These are phyloP conservation scores for Erebia aethiops DNA, from an alignment of 2,888 invertebrate genomes.

Conservation along the genomic window DNA sequence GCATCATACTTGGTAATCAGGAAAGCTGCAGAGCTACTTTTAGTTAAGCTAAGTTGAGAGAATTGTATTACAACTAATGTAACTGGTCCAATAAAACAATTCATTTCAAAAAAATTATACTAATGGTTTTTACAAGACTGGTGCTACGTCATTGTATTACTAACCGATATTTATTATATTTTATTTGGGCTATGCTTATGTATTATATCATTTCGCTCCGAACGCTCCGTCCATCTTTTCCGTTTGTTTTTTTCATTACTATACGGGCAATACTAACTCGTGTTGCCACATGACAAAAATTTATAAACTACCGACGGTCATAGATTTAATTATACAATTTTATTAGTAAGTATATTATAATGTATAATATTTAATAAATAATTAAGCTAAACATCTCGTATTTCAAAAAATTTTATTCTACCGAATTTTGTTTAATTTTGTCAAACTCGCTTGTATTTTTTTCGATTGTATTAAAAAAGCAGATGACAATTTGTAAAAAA, in stretches of 20 bases:
- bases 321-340: slow-evolving; percentile 22
- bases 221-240: background rate
- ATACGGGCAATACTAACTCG: slow-evolving; percentile 1
- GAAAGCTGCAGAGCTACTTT: too few relatives aligned
- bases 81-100: too few relatives aligned
- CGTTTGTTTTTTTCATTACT: slow-evolving; percentile 6
- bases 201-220: too few relatives aligned
- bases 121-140: too few relatives aligned
- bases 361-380: slow-evolving; percentile 16
- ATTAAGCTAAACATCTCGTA: slow-evolving; percentile 18
- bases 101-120: too few relatives aligned
- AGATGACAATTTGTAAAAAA: background rate
- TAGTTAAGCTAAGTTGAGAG: too few relatives aligned
- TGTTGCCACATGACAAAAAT: slow-evolving; percentile 25
- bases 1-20: too few relatives aligned
- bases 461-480: background rate
- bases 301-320: slow-evolving; percentile 33
- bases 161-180: background rate
- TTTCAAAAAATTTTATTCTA: background rate
- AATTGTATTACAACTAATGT: too few relatives aligned
- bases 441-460: background rate
- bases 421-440: slow-evolving; percentile 2
- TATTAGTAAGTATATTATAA: slow-evolving; percentile 8
- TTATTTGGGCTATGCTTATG: background rate
- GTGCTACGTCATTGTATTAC: too few relatives aligned